Evolutionary conservation across 1,140 invertebrate genomes (phyloP).

Genomic region (Ladona fulva): DNA sequence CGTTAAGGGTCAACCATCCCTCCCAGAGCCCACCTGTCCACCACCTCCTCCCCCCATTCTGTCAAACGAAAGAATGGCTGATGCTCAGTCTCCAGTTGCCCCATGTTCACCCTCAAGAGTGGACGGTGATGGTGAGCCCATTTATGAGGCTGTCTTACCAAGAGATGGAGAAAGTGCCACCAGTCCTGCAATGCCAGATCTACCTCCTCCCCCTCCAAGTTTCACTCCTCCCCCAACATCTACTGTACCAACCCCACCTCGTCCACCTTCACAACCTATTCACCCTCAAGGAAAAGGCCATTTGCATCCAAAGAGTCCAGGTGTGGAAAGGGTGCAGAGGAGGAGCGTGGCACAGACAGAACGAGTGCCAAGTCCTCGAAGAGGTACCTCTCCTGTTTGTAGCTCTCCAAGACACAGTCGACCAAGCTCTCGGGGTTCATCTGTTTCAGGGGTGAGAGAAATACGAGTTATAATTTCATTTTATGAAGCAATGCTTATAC

Average conservation of each 20-base stretch:
- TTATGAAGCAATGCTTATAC: no score
- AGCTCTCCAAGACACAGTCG: conserved; percentile 37
- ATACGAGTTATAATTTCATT: background rate
- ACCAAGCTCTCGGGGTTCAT: conserved; percentile 33
- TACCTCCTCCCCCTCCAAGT: conserved; percentile 28
- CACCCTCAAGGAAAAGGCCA: background rate
- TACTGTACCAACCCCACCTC: conserved; percentile 38
- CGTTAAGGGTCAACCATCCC: conserved; percentile 42
- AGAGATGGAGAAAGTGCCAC: conserved; percentile 42
- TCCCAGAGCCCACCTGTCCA: conserved; percentile 64
- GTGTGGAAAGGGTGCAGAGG: conserved; percentile 23
- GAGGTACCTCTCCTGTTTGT: conserved; percentile 12
- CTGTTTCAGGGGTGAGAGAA: conserved; percentile 28
- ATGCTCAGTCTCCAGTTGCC: conserved; percentile 28
- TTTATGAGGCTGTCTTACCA: conserved; percentile 73
- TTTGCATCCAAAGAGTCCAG: conserved; percentile 32
- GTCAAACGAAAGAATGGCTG: conserved; percentile 33
- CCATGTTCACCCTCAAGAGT: conserved; percentile 26
- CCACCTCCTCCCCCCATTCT: conserved; percentile 53
- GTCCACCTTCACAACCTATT: conserved; percentile 33
- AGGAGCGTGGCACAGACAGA: background rate
- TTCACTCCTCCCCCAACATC: conserved; percentile 33
- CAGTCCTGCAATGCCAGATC: conserved; percentile 26
- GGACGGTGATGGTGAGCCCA: conserved; percentile 52
- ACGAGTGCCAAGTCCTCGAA: background rate